Conservation (phyloP, 2,797 vertebrate genomes). For the Trematomus bernacchii region DNA sequence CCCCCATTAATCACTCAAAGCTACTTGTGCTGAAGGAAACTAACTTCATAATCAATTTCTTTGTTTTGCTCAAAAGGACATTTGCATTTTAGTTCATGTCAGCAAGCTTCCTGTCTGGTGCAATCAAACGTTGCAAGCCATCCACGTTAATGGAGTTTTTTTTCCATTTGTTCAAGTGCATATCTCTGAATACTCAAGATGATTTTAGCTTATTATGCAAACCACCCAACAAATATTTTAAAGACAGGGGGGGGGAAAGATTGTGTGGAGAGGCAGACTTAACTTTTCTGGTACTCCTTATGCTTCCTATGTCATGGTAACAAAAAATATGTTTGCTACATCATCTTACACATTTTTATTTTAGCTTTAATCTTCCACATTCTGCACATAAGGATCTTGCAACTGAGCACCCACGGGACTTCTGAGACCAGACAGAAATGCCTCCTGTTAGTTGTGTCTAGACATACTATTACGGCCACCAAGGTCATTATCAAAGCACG, state of each 20-base stretch:
- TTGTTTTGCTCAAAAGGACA: constrained; percentile 90
- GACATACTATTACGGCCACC: constrained; percentile 78
- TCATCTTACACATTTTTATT: constrained; percentile 18
- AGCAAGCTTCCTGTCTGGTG: constrained; percentile 84
- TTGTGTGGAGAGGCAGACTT: constrained; percentile 34
- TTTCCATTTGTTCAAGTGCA: constrained; percentile 83
- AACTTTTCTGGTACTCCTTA: constrained; percentile 58
- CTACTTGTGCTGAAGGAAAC: constrained; percentile 88
- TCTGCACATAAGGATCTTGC: constrained; percentile 46
- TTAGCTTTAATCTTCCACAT: constrained; percentile 40
- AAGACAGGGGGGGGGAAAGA: constrained; percentile 36
- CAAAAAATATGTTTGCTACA: background rate
- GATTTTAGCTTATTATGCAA: constrained; percentile 79
- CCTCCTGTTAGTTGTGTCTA: constrained; percentile 79
- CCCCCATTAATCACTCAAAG: constrained; percentile 88
- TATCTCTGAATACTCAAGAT: constrained; percentile 83
- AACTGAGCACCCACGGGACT: constrained; percentile 49
- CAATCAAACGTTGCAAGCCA: constrained; percentile 88
- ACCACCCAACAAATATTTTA: constrained; percentile 72
- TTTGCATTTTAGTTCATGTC: constrained; percentile 88
- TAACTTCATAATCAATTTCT: constrained; percentile 92
- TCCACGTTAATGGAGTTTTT: constrained; percentile 84
- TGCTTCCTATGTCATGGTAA: constrained; percentile 17
- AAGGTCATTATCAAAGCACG: constrained; percentile 79
- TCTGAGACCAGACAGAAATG: constrained; percentile 62